Base-by-base conservation (phyloP, 2,797 vertebrate genomes). In the Fistularia commersonii region DNA sequence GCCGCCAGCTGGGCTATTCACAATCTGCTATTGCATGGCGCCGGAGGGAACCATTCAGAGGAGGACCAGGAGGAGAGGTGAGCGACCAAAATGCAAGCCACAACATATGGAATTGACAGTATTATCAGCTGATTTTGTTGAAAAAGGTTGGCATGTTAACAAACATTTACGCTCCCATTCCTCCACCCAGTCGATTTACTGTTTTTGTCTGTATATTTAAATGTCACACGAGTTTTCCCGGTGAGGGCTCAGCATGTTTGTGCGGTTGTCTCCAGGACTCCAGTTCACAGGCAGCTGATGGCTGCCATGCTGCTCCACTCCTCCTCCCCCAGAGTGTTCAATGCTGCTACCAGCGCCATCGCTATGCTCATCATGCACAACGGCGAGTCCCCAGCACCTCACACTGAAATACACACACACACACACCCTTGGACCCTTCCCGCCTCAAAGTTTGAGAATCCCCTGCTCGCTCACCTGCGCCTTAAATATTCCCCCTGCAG, bases 1-100 rank as follows among this genome's bases (percentile, higher is more conserved):
- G 93, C 96, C n/a, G 92, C 95, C 0, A 95, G 97, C 70, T 94
- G 93, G 94, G 93, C 97, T 60, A 74, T 98, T 41, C 93, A 96
- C 76, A 94, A 89, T 49, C 91, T 99, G 58, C 77, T 97, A 39
- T 77, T 95, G 53, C 92, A 97, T 50, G 93, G 95, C 37, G 72
- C 15, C 10, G 82, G 66, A 59, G 81, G 88, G 54, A 85, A 80
- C 11, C 75, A 84, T 38, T 87, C 85, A 56, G 91, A 91, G 44
- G 93, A 92, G 65, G 93, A 97, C 48, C 92, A 91, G 70, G 90
- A 92, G 1, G 83, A 85, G 64, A 93, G 95, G 97, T 96, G n/a
- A 8, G 6, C 39, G 7, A 6, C 10, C 6, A 11, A 11, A 12
- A 23, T 23, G 23, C 23, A 23, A 36, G 6, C 35, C 7, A 36